These are phyloP conservation scores for Pogona vitticeps DNA, from an alignment of 2,113 vertebrate species.

Conservation along the genomic window DNA sequence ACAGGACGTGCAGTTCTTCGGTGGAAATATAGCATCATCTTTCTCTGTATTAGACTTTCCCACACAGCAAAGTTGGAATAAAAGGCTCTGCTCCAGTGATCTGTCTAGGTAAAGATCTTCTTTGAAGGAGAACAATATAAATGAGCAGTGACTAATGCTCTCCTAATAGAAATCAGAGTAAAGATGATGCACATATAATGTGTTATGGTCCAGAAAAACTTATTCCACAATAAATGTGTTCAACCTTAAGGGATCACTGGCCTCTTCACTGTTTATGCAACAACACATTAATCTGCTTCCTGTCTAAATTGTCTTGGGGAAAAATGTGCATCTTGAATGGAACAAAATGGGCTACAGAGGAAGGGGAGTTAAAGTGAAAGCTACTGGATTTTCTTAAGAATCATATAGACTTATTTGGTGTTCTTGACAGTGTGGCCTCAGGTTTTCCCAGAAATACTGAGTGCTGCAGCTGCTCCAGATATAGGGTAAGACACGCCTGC, in stretches of 20 bases:
- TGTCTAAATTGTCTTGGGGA: conserved; percentile 20
- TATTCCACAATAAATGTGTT: not conserved
- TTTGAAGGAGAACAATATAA: not conserved
- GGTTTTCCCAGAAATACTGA: not conserved
- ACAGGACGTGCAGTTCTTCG: not conserved
- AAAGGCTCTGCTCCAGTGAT: not conserved
- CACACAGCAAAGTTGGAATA: not conserved
- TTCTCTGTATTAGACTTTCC: not conserved
- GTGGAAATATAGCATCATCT: not conserved
- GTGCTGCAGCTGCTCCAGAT: not conserved
- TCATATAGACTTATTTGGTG: no score
- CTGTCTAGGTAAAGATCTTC: not conserved
- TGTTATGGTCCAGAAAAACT: not conserved
- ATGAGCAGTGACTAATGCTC: conserved; percentile 20
- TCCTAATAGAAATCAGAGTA: conserved; percentile 9
- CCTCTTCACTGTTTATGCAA: not conserved
- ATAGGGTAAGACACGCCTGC: no score
- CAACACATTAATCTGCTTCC: not conserved
- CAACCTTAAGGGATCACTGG: not conserved
- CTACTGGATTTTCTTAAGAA: conserved; percentile 1
- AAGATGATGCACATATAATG: conserved; percentile 1
- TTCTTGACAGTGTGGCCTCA: no score
- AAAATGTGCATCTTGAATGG: not conserved
- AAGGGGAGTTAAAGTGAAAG: not conserved
- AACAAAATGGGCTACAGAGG: not conserved